Conservation (phyloP, 2,113 vertebrate species). For the Gymnorhina tibicen region DNA sequence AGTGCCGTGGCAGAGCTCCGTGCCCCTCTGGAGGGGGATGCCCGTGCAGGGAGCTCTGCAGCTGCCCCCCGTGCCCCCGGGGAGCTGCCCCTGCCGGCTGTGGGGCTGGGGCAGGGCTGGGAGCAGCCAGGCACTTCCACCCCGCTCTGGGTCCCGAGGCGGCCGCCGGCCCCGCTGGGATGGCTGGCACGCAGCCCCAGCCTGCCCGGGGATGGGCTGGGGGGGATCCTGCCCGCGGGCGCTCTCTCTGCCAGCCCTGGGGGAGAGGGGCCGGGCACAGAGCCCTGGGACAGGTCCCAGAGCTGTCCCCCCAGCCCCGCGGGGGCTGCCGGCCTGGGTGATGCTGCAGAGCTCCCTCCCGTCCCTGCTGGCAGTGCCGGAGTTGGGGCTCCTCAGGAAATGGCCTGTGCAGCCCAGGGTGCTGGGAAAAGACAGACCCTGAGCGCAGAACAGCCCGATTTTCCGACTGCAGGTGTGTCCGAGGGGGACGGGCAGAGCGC, state of each 20-base stretch:
- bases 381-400: neutral
- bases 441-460: neutral
- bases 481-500: neutral
- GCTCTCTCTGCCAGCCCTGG: neutral
- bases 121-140: constrained; percentile 59
- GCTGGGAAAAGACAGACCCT: neutral
- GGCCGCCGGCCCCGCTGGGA: constrained; percentile 33
- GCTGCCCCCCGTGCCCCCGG: neutral
- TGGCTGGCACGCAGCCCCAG: neutral
- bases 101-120: neutral
- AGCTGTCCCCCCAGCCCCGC: neutral
- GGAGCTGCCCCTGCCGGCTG: neutral
- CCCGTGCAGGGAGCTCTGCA: neutral
- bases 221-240: neutral
- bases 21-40: neutral
- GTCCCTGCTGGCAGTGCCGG: neutral
- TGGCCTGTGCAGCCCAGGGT: neutral
- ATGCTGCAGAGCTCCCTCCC: neutral
- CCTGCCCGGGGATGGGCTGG: constrained; percentile 13
- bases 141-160: constrained; percentile 69
- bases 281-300: neutral
- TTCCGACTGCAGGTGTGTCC: neutral
- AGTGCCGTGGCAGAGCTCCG: neutral
- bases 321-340: neutral
- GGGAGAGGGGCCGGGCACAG: neutral